These are phyloP conservation scores for Corapipo altera DNA, from an alignment of 2,113 vertebrate genomes.

Conservation along the genomic window DNA sequence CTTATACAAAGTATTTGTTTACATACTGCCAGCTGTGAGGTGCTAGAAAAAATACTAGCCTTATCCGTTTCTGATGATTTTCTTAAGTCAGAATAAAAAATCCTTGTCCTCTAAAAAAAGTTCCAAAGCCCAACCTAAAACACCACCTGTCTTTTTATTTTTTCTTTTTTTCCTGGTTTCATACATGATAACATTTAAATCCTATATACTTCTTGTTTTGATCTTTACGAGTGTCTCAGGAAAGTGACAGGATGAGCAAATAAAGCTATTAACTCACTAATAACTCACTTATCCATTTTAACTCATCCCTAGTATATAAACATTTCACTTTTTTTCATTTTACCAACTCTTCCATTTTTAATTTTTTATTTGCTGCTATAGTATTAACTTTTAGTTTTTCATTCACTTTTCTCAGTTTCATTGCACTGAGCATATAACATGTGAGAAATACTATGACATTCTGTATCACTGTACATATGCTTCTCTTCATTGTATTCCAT, in stretches of 20 bases:
- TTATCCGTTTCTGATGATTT: neutral
- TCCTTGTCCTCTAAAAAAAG: neutral
- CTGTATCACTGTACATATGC: accelerated
- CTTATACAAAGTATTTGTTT: neutral
- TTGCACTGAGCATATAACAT: neutral
- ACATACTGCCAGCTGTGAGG: neutral
- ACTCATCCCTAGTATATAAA: neutral
- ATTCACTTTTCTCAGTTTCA: neutral
- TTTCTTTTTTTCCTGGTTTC: neutral
- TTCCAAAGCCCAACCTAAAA: neutral
- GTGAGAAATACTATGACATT: neutral
- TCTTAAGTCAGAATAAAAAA: neutral
- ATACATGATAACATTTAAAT: neutral
- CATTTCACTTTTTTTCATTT: neutral
- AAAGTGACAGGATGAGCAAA: neutral
- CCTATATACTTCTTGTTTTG: neutral
- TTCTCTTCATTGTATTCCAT: neutral
- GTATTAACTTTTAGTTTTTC: neutral
- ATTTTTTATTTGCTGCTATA: neutral
- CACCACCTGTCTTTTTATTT: neutral
- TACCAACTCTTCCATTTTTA: neutral
- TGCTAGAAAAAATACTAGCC: neutral
- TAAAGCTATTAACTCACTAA: neutral
- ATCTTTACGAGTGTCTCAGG: neutral
- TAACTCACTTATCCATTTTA: neutral